Evolutionary conservation across 2,888 invertebrate species (phyloP).

Genomic region (Phaedon cochleariae): DNA sequence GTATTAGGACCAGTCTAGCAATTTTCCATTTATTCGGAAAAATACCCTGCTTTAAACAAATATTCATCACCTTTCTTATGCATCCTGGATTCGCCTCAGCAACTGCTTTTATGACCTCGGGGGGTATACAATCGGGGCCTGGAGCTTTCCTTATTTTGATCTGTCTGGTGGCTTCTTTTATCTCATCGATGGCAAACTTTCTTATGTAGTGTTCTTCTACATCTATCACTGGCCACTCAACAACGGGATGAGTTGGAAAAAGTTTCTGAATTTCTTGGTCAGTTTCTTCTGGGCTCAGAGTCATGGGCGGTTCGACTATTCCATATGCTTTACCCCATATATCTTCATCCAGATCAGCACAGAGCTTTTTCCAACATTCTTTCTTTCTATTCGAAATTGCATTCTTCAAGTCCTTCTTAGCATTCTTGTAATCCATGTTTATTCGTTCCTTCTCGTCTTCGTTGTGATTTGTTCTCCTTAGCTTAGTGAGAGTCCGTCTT

Average conservation of each 20-base stretch:
- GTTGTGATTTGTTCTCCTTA: background rate
- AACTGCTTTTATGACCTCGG: background rate
- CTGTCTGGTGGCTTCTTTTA: background rate
- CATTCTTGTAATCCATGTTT: no score
- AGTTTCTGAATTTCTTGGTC: background rate
- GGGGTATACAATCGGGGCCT: background rate
- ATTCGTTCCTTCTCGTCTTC: background rate
- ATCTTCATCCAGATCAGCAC: conserved; percentile 10
- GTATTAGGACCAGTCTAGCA: conserved; percentile 20
- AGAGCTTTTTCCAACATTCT: conserved; percentile 13
- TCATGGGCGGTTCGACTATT: background rate
- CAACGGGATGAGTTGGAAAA: background rate
- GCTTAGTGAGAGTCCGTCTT: conserved; percentile 6
- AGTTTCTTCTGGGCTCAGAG: no score
- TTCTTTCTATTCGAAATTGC: no score
- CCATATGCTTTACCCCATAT: conserved; percentile 19
- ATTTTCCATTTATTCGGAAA: conserved; percentile 21
- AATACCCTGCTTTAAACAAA: background rate
- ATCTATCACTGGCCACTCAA: background rate
- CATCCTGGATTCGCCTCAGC: no score
- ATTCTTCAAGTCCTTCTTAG: background rate
- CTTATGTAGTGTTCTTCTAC: background rate
- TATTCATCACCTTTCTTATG: no score
- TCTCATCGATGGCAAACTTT: background rate
- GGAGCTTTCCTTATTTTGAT: background rate